Evolutionary conservation across 2,888 invertebrate species (phyloP), one percentile per base, ranked within the genome.

Genomic region (Sabellastarte sp.): DNA sequence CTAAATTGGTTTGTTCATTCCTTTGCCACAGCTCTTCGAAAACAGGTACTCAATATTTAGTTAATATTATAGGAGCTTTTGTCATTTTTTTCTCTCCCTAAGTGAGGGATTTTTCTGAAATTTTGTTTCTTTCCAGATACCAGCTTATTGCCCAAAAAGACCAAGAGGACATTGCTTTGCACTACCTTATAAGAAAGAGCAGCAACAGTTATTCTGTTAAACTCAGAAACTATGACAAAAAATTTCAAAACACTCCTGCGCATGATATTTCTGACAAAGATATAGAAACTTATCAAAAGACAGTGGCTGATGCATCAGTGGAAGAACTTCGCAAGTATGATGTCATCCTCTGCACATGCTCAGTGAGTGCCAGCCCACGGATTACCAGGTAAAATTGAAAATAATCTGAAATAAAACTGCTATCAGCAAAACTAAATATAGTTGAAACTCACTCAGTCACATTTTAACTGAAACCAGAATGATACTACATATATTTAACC

Each of bases 331-430:
- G 50, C 55, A 28, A 58, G 32, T 61, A 68, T 57, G 69, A 67
- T 20, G 59, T 71, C 32, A 62, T 71, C 24, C 57, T 71, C 24
- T 60, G 65, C 52, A 71, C 71, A 1, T 71, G 71, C 53, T 26
- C 59, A 29, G 61, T 57, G 3, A 63, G 65, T 61, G 59, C 60
- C 4, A 51, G 61, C 32, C 32, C 56, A 10, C 31, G 60, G 24
- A 29, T 69, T 30, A 57, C n/a, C 29, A 41, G 41, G 41, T 41
- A 20, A 41, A n/a, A n/a, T n/a, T n/a, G n/a, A n/a, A n/a, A n/a
- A n/a, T n/a, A n/a, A n/a, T n/a, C n/a, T n/a, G n/a, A n/a, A n/a
- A n/a, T n/a, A n/a, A n/a, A n/a, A n/a, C n/a, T n/a, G n/a, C n/a
- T n/a, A n/a, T n/a, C n/a, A n/a, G n/a, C n/a, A n/a, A n/a, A n/a